phyloP scores from a whole-genome alignment of 2,888 invertebrate species.

The Tiliacea citrago region DNA sequence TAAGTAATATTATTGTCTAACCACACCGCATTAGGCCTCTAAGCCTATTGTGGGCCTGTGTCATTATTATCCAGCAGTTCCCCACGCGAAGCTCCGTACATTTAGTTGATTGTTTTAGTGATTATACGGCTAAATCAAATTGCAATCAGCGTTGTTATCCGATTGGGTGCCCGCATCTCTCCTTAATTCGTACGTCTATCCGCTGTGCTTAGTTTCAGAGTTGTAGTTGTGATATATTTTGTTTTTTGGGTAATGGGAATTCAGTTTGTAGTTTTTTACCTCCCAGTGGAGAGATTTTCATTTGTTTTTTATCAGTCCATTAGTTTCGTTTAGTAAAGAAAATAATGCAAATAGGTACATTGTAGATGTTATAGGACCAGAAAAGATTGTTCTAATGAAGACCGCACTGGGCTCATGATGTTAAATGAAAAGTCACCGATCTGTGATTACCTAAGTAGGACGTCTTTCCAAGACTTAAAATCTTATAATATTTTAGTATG shows the following conservation, averaged over 20 bases:
- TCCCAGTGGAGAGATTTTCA: background rate
- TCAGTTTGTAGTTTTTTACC: constrained; percentile 18
- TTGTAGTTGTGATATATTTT: constrained; percentile 33
- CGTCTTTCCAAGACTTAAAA: too few species aligned
- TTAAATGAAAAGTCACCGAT: background rate
- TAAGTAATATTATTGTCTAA: constrained; percentile 62
- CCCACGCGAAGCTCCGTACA: constrained; percentile 52
- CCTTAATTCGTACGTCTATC: constrained; percentile 58
- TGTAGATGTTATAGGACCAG: background rate
- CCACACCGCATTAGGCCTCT: constrained; percentile 51
- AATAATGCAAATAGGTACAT: background rate
- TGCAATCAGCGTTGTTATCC: constrained; percentile 69
- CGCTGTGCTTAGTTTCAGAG: constrained; percentile 31
- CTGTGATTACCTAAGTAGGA: too few species aligned
- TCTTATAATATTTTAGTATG: too few species aligned
- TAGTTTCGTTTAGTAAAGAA: background rate
- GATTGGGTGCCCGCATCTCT: constrained; percentile 60
- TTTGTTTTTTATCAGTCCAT: background rate
- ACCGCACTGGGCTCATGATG: background rate
- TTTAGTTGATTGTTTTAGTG: constrained; percentile 70
- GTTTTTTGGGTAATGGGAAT: constrained; percentile 20
- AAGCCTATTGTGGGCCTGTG: constrained; percentile 58
- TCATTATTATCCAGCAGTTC: constrained; percentile 52
- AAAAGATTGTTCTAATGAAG: background rate
- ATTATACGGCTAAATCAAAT: constrained; percentile 72